Conservation (phyloP, 2,797 vertebrate genomes). For the Dermochelys coriacea region DNA sequence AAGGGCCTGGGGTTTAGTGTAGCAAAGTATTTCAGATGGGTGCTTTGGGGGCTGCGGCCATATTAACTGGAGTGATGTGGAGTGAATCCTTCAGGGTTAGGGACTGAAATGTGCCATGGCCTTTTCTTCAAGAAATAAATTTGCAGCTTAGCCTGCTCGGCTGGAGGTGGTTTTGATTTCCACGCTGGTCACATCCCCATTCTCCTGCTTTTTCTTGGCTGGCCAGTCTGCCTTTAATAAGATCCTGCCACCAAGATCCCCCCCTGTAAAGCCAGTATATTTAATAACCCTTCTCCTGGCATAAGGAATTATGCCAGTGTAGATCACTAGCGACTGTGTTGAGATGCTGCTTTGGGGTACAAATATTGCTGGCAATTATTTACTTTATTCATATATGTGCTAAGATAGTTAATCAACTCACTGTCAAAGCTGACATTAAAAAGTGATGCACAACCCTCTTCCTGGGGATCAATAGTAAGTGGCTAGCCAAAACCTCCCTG, state of each 20-base stretch:
- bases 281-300: neutral
- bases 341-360: neutral
- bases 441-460: neutral
- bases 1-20: neutral
- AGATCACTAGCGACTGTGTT: neutral
- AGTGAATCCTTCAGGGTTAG: accelerated
- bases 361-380: neutral
- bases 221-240: neutral
- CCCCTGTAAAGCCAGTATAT: neutral
- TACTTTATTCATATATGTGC: accelerated
- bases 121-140: accelerated
- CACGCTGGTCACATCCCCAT: accelerated
- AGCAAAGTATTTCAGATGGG: neutral
- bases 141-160: accelerated
- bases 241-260: neutral
- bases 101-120: accelerated
- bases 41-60: neutral
- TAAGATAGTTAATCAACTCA: accelerated
- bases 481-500: neutral
- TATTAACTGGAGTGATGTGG: neutral
- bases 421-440: neutral
- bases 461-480: neutral
- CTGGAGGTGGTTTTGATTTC: accelerated
- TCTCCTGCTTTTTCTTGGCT: neutral
- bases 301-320: accelerated